Evolutionary conservation across 1,140 invertebrate species (phyloP).

Genomic region (Microplitis mediator): DNA sequence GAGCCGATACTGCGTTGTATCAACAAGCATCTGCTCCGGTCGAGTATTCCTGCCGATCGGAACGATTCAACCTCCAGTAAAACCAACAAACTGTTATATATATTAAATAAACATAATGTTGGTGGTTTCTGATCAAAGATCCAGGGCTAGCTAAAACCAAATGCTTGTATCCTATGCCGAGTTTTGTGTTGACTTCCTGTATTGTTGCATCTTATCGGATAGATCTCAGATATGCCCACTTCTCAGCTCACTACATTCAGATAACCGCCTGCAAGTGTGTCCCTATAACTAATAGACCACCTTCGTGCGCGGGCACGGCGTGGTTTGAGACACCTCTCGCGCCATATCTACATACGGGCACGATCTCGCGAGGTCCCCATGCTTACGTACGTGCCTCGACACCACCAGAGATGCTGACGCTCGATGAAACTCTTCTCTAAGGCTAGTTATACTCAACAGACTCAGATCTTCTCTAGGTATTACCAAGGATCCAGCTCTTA

Average conservation of each 20-base stretch:
- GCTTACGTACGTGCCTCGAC: constrained; percentile 7
- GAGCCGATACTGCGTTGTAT: background rate
- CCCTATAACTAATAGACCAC: constrained; percentile 10
- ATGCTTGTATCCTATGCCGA: constrained; percentile 41
- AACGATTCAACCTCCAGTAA: background rate
- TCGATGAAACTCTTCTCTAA: no score
- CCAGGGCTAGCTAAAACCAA: constrained; percentile 40
- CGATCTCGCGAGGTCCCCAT: constrained; percentile 3
- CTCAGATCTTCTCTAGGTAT: no score
- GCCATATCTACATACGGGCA: constrained; percentile 12
- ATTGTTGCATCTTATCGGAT: constrained; percentile 50
- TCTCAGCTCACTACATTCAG: background rate
- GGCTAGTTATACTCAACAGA: background rate
- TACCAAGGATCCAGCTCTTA: no score
- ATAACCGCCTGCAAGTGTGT: background rate
- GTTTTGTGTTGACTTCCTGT: constrained; percentile 39
- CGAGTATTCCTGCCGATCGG: no score
- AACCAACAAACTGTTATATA: background rate
- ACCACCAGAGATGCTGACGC: background rate
- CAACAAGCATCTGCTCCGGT: background rate
- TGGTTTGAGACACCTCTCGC: background rate
- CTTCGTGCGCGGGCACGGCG: constrained; percentile 1
- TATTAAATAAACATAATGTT: background rate
- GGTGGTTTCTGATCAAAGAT: background rate
- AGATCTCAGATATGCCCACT: constrained; percentile 48